Evolutionary conservation across 1,140 invertebrate genomes (phyloP).

Genomic region (Temnothorax curvispinosus): DNA sequence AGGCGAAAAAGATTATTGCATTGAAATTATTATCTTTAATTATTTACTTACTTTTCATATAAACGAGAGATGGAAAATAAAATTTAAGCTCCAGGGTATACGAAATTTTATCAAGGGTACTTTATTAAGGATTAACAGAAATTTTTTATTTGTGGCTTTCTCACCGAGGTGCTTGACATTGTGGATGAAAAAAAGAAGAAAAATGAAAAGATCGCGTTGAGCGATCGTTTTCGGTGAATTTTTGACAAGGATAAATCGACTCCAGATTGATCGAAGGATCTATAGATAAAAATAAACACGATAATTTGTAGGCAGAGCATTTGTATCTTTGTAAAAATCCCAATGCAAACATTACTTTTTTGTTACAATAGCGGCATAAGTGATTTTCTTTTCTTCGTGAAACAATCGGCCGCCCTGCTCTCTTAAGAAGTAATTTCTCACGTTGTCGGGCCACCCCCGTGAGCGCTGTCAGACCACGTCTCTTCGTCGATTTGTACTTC

Average conservation of each 20-base stretch:
- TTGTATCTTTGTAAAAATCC: background rate
- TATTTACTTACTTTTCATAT: background rate
- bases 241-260: background rate
- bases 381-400: slow-evolving; percentile 52
- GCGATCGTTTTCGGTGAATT: background rate
- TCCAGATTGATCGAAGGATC: background rate
- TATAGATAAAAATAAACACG: background rate
- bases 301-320: background rate
- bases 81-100: background rate
- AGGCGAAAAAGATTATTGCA: background rate
- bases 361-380: slow-evolving; percentile 36
- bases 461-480: slow-evolving; percentile 44
- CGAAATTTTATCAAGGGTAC: background rate
- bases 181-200: background rate
- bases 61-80: background rate
- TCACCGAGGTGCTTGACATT: background rate
- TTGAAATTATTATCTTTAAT: background rate
- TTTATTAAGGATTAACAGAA: background rate
- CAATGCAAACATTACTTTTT: slow-evolving; percentile 13
- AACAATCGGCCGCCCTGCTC: slow-evolving; percentile 45
- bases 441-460: background rate
- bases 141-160: background rate
- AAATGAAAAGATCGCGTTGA: background rate
- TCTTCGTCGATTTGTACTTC: slow-evolving; percentile 61
- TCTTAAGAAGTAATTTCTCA: slow-evolving; percentile 59